A percentile compares a stretch with the other conserved stretches of the same genome.
Conservation (phyloP, 2,797 vertebrate species). For the Myripristis jacobus region DNA sequence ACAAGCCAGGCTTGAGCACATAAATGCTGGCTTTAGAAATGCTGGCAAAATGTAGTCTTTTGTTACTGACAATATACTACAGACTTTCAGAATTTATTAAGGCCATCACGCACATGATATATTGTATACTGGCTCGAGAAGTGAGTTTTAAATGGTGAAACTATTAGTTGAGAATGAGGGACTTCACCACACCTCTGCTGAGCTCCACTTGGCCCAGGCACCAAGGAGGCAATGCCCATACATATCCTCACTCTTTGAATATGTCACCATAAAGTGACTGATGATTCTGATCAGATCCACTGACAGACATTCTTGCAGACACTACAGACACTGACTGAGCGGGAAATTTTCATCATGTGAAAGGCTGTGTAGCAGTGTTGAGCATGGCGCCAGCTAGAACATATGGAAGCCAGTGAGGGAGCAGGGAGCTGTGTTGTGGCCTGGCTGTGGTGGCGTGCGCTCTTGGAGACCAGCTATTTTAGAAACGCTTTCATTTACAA, state of each 20-base stretch:
- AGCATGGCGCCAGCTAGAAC: conserved; percentile 42
- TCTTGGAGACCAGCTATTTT: conserved; percentile 60
- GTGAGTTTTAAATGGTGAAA: neutral
- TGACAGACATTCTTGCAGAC: no score
- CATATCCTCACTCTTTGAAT: no score
- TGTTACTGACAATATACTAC: neutral
- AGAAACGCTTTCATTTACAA: conserved; percentile 66
- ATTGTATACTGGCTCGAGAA: no score
- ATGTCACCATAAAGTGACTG: no score
- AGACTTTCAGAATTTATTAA: neutral
- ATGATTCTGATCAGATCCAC: no score
- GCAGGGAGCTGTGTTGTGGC: conserved; percentile 49
- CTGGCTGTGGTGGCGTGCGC: conserved; percentile 52
- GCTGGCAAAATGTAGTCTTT: neutral
- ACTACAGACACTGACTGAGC: neutral
- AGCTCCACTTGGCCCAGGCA: no score
- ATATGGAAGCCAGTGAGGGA: conserved; percentile 62
- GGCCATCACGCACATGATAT: no score
- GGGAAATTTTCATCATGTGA: neutral
- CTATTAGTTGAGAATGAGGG: neutral
- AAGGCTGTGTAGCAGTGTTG: conserved; percentile 2
- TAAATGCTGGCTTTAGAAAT: neutral
- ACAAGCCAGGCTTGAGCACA: neutral
- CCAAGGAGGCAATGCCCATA: no score
- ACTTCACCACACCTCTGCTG: no score